phyloP scores from a whole-genome alignment of 2,113 vertebrate genomes.

The Crotalus viridis region DNA sequence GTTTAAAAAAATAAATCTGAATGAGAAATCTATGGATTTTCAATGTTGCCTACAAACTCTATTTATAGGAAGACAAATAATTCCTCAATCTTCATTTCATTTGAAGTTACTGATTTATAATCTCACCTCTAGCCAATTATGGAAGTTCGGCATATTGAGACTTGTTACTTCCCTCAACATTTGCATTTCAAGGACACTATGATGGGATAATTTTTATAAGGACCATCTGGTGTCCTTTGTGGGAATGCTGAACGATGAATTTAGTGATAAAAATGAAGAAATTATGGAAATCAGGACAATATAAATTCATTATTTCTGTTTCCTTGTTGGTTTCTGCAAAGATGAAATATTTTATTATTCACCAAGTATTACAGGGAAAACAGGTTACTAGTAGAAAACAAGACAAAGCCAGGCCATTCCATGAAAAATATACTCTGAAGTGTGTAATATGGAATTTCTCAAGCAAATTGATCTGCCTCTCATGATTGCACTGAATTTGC shows the following conservation, averaged over 20 bases:
- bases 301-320: not conserved
- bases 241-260: not conserved
- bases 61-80: not conserved
- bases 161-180: not conserved
- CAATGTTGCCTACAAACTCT: not conserved
- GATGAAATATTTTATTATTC: not conserved
- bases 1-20: not conserved
- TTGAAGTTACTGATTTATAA: not conserved
- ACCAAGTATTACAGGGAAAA: not conserved
- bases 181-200: not conserved
- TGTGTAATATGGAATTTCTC: not conserved
- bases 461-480: not conserved
- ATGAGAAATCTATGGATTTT: not conserved
- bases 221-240: not conserved
- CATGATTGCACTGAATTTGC: not conserved
- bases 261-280: not conserved
- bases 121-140: not conserved
- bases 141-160: not conserved
- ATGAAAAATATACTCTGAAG: not conserved
- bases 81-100: not conserved
- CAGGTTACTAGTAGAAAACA: not conserved
- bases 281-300: not conserved
- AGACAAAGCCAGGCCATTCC: too few relatives aligned
- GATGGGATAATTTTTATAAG: not conserved
- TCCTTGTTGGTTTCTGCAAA: not conserved